These are phyloP conservation scores for Parotocinclus haroldoi DNA, from an alignment of 2,797 vertebrate genomes.

Conservation along the genomic window DNA sequence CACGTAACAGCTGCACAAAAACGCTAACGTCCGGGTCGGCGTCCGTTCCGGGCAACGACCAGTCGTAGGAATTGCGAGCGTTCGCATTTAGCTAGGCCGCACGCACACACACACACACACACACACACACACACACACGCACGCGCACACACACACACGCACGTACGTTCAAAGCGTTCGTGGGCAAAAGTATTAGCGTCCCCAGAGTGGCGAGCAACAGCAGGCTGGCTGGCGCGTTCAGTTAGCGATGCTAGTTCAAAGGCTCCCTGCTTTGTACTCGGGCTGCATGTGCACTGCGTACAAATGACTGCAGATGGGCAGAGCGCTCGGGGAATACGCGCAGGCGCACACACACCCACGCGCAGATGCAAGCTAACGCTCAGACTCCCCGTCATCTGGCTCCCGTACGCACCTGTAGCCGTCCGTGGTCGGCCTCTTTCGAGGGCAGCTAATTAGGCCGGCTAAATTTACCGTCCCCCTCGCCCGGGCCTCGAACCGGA, in stretches of 20 bases:
- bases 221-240: conserved; percentile 23
- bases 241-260: conserved; percentile 38
- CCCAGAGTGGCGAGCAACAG: not conserved
- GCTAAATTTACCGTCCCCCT: conserved; percentile 55
- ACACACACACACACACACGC: conserved; percentile 11
- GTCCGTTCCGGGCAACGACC: too few relatives aligned
- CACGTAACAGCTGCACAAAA: too few relatives aligned
- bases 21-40: too few relatives aligned
- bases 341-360: conserved; percentile 11
- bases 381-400: not conserved
- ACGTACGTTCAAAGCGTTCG: conserved; percentile 7
- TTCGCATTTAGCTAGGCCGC: too few relatives aligned
- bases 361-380: not conserved
- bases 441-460: conserved; percentile 58
- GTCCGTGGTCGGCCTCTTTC: conserved; percentile 36
- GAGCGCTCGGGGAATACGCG: conserved; percentile 4
- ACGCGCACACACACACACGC: conserved; percentile 19
- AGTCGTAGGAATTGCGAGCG: too few relatives aligned
- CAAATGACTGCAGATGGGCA: conserved; percentile 39
- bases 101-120: not conserved
- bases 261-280: conserved; percentile 39
- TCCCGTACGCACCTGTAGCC: conserved; percentile 9
- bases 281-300: conserved; percentile 39
- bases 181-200: conserved; percentile 1
- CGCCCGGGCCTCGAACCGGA: conserved; percentile 10